These are phyloP conservation scores for Allolobophora icterica DNA, from an alignment of 2,888 invertebrate genomes.

Conservation along the genomic window DNA sequence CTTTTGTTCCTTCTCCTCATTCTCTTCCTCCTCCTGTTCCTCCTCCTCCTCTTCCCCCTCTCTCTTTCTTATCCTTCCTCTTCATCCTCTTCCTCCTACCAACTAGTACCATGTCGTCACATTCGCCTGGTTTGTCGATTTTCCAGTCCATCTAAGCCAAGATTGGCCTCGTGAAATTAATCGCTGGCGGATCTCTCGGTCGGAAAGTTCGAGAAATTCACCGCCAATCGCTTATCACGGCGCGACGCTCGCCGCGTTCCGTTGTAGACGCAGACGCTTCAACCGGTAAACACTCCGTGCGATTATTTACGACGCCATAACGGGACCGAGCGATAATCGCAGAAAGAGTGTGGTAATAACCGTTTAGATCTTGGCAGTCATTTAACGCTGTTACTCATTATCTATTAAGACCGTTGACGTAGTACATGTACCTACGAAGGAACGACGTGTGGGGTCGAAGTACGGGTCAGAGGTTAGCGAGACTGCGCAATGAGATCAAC, in stretches of 20 bases:
- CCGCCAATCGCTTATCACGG: not conserved
- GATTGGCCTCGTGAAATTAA: not conserved
- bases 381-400: not conserved
- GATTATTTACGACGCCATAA: not conserved
- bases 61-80: too few relatives aligned
- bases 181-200: not conserved
- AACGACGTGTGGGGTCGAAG: not conserved
- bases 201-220: not conserved
- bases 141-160: not conserved
- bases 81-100: not conserved
- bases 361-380: not conserved
- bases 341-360: not conserved
- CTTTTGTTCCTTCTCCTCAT: too few relatives aligned
- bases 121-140: conserved; percentile 10
- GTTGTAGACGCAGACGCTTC: not conserved
- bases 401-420: not conserved
- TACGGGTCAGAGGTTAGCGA: not conserved
- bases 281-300: not conserved
- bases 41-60: too few relatives aligned
- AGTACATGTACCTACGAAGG: not conserved
- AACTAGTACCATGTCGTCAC: not conserved
- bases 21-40: too few relatives aligned
- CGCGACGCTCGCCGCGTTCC: not conserved
- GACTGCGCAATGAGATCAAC: conserved; percentile 8
- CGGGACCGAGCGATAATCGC: not conserved